Base-by-base conservation (phyloP, 2,797 vertebrate species). In the Brachyalestes nurse region DNA sequence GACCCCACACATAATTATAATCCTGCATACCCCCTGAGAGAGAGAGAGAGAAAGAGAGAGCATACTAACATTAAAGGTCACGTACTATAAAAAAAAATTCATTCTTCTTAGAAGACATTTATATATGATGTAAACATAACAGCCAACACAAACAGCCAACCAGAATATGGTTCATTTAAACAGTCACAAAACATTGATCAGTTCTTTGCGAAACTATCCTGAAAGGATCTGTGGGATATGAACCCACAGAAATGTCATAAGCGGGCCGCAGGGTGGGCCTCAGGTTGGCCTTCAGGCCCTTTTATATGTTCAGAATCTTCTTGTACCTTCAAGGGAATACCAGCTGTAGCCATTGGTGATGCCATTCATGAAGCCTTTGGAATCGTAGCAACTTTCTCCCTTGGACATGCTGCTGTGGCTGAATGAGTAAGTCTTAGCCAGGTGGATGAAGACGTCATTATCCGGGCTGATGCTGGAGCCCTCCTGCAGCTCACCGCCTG, bases 21-120 rank as follows among this genome's bases (percentile, higher is more conserved):
- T 99, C 97, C 92, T 99, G 97, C 97, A 99, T 99, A 66, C 97
- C 97, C 85, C 97, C 97, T 99, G 86, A 76, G 88, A 79, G 40
- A 91, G 28, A 28, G 28, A 28, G 28, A 28, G 28, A 28, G 28
- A 28, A 28, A 28, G 28, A 28, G 28, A 28, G 28, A 28, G 28
- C 28, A 28, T 28, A 28, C 28, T 28, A 28, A 28, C 28, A 28
- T 28, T 28, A 28, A 28, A 28, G 28, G 28, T 28, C 28, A 28
- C 28, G 28, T 28, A 28, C 28, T 28, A 3, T 28, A 28, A 28
- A 28, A 28, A 28, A 28, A 28, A 28, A 28, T 1, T 28, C 28
- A 1, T 28, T 28, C 28, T 28, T 28, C 28, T 28, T 3, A 3
- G 28, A 28, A 28, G 28, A 28, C 3, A 28, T 28, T 28, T 28